Percentiles rank a stretch among this genome's conserved stretches.
Evolutionary conservation across 1,140 invertebrate species (phyloP).

Genomic region (Onthophagus taurus): DNA sequence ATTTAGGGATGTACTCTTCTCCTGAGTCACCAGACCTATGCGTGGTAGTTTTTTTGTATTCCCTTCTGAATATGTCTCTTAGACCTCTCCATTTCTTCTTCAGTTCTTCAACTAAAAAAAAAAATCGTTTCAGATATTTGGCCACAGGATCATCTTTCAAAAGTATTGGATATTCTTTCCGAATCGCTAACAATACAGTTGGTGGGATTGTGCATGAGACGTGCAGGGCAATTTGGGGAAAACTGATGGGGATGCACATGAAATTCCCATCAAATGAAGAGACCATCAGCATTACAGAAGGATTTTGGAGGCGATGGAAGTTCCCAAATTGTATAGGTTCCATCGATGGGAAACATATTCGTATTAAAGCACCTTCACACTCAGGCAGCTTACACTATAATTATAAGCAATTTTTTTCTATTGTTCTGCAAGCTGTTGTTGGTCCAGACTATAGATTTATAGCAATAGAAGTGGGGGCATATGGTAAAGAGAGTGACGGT

Average conservation of each 20-base stretch:
- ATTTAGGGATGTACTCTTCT: conserved; percentile 9
- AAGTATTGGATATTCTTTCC: conserved; percentile 11
- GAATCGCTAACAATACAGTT: conserved; percentile 20
- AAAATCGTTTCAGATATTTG: conserved; percentile 18
- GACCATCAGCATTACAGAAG: conserved; percentile 29
- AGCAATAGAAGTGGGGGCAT: conserved; percentile 36
- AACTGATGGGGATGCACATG: conserved; percentile 21
- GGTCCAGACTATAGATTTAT: conserved; percentile 35
- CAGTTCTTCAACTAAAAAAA: conserved; percentile 12
- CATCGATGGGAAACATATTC: conserved; percentile 12
- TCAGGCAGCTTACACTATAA: conserved; percentile 4
- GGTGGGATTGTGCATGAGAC: conserved; percentile 26
- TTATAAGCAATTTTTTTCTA: conserved; percentile 25
- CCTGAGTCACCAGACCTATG: conserved; percentile 12
- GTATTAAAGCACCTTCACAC: conserved; percentile 1
- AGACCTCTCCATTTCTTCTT: conserved; percentile 14
- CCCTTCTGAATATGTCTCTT: conserved; percentile 12
- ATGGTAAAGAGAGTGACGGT: conserved; percentile 36
- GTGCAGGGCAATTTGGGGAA: conserved; percentile 31
- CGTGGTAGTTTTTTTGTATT: conserved; percentile 12
- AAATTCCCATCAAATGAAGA: conserved; percentile 29
- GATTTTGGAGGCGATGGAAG: conserved; percentile 17
- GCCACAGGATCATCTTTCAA: conserved; percentile 16
- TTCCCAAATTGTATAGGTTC: conserved; percentile 13
- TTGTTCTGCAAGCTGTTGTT: conserved; percentile 35